Base-by-base conservation (phyloP, 2,113 vertebrate genomes). In the Notechis scutatus region DNA sequence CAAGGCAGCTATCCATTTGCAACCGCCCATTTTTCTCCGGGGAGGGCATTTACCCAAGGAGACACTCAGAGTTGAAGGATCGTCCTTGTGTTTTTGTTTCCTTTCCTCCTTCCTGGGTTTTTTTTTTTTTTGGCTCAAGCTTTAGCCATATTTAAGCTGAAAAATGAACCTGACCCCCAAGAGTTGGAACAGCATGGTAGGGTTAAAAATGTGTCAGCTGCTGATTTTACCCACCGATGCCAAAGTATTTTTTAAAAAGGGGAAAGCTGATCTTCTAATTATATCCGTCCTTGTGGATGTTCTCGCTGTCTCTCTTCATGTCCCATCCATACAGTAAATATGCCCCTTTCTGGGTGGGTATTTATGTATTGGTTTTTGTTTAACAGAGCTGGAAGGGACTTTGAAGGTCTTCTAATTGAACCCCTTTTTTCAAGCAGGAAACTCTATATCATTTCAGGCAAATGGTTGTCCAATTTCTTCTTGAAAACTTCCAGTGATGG, bases 81-180 rank as follows among this genome's bases (percentile, higher is more conserved):
- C 50, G 2, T 93, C 87, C 94, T 93, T 95, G 0, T 21, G 20
- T 92, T 47, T 0, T 14, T 12, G 1, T 12, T 24, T 14, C 42
- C 4, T n/a, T 2, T 6, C 29, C 12, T 6, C 23, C 1, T 39
- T 5, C 3, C 18, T 4, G 7, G 50, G 8, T 50, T 50, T 10
- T 12, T 52, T 52, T 2, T 64, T 52, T 52, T n/a, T 69, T 95
- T 96, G 95, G 95, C 91, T 94, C 95, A 92, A 95, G 94, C 93
- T 95, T 92, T 93, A 93, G 95, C 93, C 95, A 93, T 93, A 94
- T 96, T 96, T 45, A 55, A 95, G 95, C 93, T 96, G 92, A 93
- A 95, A 97, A 97, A 96, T 94, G 95, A 92, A 94, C 85, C 91
- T 74, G 95, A 95, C 92, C 95, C 52, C 20, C 2, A 3, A 20